Conservation (phyloP, 2,113 vertebrate species). For the Erythrolamprus reginae region DNA sequence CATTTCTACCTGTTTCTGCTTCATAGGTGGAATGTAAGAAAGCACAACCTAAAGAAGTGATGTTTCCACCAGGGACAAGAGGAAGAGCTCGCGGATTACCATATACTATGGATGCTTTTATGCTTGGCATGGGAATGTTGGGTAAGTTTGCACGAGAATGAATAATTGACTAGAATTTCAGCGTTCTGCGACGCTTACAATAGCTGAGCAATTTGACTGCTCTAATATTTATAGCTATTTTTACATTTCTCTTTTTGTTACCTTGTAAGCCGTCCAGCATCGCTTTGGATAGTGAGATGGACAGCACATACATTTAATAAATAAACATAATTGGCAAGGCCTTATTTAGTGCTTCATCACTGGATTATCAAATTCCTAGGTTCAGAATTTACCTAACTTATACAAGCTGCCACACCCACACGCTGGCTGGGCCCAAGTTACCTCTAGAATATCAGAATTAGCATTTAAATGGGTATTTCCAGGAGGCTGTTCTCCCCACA, state of each 20-base stretch:
- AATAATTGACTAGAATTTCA: background rate
- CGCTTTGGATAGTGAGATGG: background rate
- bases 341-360: background rate
- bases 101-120: constrained; percentile 98
- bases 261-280: background rate
- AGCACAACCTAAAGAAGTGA: constrained; percentile 98
- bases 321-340: background rate
- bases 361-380: background rate
- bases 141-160: constrained; percentile 76
- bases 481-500: constrained; percentile 75
- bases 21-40: constrained; percentile 99
- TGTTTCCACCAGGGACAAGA: constrained; percentile 95
- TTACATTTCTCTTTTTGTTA: background rate
- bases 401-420: background rate
- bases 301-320: background rate
- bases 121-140: constrained; percentile 98
- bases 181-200: background rate
- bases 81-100: constrained; percentile 91
- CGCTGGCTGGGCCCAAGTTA: background rate
- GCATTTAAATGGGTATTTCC: constrained; percentile 82
- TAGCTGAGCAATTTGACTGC: background rate
- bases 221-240: background rate
- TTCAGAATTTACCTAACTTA: constrained; percentile 28
- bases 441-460: constrained; percentile 71
- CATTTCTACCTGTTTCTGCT: constrained; percentile 74